Percentiles rank a stretch among this genome's conserved stretches.
Conservation (phyloP, 2,888 invertebrate species). For the Phalangium opilio region DNA sequence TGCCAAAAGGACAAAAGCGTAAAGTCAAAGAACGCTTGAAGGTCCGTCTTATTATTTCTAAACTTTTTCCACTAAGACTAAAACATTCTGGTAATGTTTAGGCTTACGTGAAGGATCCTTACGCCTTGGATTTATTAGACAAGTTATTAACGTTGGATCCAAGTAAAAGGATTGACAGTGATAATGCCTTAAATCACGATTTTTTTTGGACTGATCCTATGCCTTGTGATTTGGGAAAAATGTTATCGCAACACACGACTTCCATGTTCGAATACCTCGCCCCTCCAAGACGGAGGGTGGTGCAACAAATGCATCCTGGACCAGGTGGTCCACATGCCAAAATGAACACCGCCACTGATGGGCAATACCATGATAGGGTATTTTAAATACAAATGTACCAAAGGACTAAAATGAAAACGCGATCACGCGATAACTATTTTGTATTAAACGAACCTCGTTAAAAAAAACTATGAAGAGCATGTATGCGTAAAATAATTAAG, state of each 20-base stretch:
- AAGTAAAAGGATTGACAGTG: constrained; percentile 67
- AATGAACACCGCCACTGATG: constrained; percentile 41
- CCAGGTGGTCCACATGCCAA: constrained; percentile 5
- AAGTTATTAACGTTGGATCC: constrained; percentile 83
- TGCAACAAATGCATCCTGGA: constrained; percentile 9
- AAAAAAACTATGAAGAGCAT: no score
- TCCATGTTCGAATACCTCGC: constrained; percentile 92
- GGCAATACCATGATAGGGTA: constrained; percentile 69
- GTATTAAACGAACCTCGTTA: no score
- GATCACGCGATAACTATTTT: no score
- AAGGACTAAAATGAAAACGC: no score
- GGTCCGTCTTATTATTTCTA: constrained; percentile 6
- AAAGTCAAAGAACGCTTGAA: constrained; percentile 34
- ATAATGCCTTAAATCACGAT: constrained; percentile 87
- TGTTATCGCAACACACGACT: constrained; percentile 74
- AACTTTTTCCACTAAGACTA: neutral
- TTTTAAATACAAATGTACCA: constrained; percentile 40
- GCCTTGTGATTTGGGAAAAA: constrained; percentile 77
- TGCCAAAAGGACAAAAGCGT: constrained; percentile 65
- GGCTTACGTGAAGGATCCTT: constrained; percentile 77
- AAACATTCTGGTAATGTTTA: no score
- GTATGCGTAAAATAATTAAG: no score
- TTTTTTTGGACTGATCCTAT: constrained; percentile 98
- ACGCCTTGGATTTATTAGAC: constrained; percentile 84
- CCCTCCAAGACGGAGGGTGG: constrained; percentile 29